Conservation (phyloP, 2,113 vertebrate species). For the Calidris pugnax region DNA sequence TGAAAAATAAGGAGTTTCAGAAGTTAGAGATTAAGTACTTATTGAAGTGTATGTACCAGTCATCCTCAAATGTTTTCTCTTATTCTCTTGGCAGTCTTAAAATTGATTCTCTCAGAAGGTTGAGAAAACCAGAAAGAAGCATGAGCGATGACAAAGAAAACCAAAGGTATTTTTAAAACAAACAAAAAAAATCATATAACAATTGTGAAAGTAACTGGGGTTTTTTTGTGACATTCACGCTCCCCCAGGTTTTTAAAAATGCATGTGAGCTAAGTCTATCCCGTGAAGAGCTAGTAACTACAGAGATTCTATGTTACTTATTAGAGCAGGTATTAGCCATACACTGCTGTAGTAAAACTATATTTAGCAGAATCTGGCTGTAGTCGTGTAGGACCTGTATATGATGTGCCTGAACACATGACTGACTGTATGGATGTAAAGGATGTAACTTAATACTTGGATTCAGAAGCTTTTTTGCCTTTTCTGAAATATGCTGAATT, state of each 20-base stretch:
- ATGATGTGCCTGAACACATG: neutral
- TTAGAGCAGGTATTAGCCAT: neutral
- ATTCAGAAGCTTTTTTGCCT: neutral
- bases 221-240: neutral
- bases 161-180: constrained; percentile 65
- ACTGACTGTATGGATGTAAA: neutral
- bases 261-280: neutral
- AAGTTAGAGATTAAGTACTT: neutral
- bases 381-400: neutral
- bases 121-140: constrained; percentile 72
- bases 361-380: neutral
- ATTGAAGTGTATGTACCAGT: neutral
- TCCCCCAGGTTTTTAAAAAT: neutral
- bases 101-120: constrained; percentile 56
- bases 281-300: neutral
- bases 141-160: constrained; percentile 74
- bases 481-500: neutral
- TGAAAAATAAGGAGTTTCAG: neutral
- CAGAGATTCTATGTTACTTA: neutral
- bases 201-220: neutral
- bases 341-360: neutral
- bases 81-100: constrained; percentile 64
- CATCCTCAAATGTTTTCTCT: neutral
- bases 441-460: neutral
- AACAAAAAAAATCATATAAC: neutral